Conservation (phyloP, 2,113 vertebrate genomes). For the Eurypyga helias region DNA sequence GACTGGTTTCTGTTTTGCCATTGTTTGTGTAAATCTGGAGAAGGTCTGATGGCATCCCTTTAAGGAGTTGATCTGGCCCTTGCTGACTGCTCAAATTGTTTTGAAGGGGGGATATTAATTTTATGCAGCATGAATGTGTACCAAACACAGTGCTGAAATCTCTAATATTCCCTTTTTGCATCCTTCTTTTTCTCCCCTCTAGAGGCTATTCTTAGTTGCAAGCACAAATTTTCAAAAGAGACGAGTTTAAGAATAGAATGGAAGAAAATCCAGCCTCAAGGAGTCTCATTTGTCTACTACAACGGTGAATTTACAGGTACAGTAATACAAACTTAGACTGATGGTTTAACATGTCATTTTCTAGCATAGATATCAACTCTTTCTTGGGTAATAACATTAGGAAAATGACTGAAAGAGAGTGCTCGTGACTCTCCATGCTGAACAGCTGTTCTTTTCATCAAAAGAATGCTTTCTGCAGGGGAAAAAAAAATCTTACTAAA, state of each 20-base stretch:
- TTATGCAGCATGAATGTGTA: neutral
- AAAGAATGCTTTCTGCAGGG: neutral
- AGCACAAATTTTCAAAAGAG: constrained; percentile 79
- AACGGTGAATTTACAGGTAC: constrained; percentile 85
- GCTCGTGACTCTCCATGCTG: neutral
- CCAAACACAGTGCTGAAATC: neutral
- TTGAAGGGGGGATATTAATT: neutral
- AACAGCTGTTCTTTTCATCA: neutral
- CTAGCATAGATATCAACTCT: neutral
- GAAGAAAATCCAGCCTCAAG: constrained; percentile 86
- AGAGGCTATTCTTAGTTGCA: constrained; percentile 89
- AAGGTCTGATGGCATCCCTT: neutral
- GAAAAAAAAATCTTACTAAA: neutral
- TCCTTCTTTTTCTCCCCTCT: neutral
- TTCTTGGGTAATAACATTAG: neutral
- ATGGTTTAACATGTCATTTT: neutral
- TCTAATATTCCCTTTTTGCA: neutral
- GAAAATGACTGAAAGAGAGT: neutral
- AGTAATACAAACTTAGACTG: neutral
- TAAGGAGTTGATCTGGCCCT: neutral
- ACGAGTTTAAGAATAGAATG: constrained; percentile 87
- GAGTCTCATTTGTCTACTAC: constrained; percentile 90
- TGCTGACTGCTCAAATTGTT: neutral
- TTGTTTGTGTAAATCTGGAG: neutral
- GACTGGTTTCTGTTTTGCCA: neutral